These are phyloP conservation scores for Calyptommatus sinebrachiatus DNA, from an alignment of 2,113 vertebrate species.

Conservation along the genomic window DNA sequence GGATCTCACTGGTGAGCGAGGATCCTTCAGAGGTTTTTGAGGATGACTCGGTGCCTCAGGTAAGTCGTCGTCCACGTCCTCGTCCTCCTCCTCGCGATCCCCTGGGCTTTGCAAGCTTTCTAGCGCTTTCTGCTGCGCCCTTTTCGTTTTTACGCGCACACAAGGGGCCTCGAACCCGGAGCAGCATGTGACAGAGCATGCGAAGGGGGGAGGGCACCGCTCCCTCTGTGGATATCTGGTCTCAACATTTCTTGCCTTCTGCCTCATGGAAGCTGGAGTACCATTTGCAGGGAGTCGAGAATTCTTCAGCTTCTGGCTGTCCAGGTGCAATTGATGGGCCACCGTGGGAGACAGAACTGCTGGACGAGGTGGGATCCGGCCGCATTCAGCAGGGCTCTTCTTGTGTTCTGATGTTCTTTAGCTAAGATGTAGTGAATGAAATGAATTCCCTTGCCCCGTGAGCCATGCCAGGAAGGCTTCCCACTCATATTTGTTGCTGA, in stretches of 20 bases:
- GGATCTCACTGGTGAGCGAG: neutral
- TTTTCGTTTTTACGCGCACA: too few species aligned
- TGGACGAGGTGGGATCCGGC: too few species aligned
- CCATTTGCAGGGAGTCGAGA: too few species aligned
- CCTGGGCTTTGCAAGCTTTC: neutral
- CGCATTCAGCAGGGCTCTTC: neutral
- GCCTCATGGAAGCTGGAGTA: too few species aligned
- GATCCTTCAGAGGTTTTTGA: neutral
- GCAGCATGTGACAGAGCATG: neutral
- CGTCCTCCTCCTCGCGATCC: too few species aligned
- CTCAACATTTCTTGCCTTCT: neutral
- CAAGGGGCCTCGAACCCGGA: neutral
- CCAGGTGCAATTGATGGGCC: too few species aligned
- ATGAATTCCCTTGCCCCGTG: neutral
- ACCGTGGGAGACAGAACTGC: too few species aligned
- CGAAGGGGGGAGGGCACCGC: neutral
- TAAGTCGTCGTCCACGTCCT: too few species aligned
- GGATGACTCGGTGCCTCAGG: conserved; percentile 17
- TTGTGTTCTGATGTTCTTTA: neutral
- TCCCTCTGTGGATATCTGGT: neutral
- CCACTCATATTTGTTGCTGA: neutral
- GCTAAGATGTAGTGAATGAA: too few species aligned
- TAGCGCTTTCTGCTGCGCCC: neutral
- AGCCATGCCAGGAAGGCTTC: neutral
- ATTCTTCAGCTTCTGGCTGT: too few species aligned